Conservation (phyloP, 1,140 invertebrate species). For the Cotesia vestalis region DNA sequence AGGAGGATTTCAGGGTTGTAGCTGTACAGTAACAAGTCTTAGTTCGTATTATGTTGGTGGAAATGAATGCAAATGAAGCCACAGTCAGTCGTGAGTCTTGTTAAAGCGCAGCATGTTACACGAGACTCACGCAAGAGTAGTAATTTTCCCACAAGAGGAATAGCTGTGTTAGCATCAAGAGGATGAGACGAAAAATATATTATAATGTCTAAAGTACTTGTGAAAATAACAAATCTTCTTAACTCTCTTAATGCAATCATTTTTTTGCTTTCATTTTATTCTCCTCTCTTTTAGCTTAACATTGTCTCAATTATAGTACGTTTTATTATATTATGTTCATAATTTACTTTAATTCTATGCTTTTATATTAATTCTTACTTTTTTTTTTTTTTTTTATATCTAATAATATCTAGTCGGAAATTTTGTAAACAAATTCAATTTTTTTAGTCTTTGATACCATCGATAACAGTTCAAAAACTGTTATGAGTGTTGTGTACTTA, state of each 20-base stretch:
- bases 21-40: conserved; percentile 26
- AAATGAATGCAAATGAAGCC: conserved; percentile 53
- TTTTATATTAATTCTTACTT: neutral
- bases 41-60: conserved; percentile 35
- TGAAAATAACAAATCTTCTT: conserved; percentile 44
- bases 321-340: neutral
- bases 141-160: conserved; percentile 14
- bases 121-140: conserved; percentile 15
- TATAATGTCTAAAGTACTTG: conserved; percentile 12
- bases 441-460: no score
- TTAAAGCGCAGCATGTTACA: conserved; percentile 46
- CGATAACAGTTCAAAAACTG: no score
- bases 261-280: conserved; percentile 1
- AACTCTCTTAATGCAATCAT: conserved; percentile 26
- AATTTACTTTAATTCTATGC: neutral
- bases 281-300: neutral
- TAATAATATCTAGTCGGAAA: no score
- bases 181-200: conserved; percentile 19
- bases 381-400: no score
- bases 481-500: no score
- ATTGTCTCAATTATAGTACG: neutral
- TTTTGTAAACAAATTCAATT: no score
- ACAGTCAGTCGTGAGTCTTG: conserved; percentile 43
- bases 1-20: conserved; percentile 20
- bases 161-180: conserved; percentile 7